Conservation (phyloP, 2,113 vertebrate genomes). For the Riparia riparia region DNA sequence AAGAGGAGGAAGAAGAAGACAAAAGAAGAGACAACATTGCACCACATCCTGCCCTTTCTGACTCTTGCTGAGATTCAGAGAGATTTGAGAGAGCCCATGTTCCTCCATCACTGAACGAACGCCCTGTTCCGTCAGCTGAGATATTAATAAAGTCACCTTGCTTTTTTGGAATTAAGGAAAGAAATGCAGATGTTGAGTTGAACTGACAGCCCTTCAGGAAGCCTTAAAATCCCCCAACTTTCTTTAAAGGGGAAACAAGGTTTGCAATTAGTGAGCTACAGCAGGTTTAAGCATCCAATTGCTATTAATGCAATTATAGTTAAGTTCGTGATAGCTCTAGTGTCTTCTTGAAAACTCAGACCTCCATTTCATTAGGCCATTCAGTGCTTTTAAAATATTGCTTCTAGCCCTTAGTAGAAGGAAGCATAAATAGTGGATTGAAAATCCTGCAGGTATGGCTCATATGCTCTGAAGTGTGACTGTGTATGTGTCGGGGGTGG, state of each 20-base stretch:
- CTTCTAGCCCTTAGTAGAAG: not conserved
- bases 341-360: conserved; percentile 2
- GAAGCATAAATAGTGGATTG: not conserved
- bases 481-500: not conserved
- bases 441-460: not conserved
- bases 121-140: not conserved
- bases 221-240: conserved; percentile 22
- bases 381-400: not conserved
- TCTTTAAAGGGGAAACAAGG: conserved; percentile 41
- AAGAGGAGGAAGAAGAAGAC: not conserved
- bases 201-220: conserved; percentile 67
- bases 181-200: conserved; percentile 38
- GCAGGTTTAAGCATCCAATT: not conserved
- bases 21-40: not conserved
- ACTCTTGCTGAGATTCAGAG: not conserved
- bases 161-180: conserved; percentile 13
- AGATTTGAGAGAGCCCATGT: not conserved
- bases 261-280: conserved; percentile 52
- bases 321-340: conserved; percentile 10
- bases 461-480: not conserved
- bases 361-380: not conserved
- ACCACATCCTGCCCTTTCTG: not conserved
- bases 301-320: conserved; percentile 71
- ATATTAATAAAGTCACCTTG: not conserved
- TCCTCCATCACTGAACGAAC: fast-evolving